Evolutionary conservation across 2,113 vertebrate genomes (phyloP), one percentile per base, ranked within the genome.

Genomic region (Podiceps cristatus): DNA sequence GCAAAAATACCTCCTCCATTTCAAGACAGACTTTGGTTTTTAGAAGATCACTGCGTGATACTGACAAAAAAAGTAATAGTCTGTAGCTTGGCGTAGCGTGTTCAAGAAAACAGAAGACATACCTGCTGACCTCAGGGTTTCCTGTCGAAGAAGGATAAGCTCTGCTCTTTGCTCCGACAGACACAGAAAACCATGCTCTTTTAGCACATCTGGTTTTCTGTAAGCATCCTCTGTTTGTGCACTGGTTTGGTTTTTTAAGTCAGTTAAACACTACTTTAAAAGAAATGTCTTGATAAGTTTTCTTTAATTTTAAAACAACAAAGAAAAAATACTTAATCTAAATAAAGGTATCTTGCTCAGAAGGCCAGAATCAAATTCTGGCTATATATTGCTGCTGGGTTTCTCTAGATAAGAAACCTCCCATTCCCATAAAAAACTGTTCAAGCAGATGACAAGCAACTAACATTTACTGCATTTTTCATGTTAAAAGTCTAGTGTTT

Each of bases 391-490:
- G 42, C 37, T 52, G 67, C 28, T 67, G 19, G 47, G 20, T 45
- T 92, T 86, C 50, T 50, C 72, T 82, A 64, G n/a, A 3, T 29
- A 81, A 76, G 35, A 56, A 89, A 53, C 20, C 22, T 58, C 69
- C 55, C 53, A n/a, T 81, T 75, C 10, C 50, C 68, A 81, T 11
- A 47, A 67, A 90, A 80, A 44, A 16, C 25, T 53, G 6, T 45
- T 90, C 80, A 85, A 91, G 88, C 17, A 92, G 55, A 68, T 29
- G 49, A 88, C 37, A 71, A 93, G 52, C 68, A 56, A 84, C 27
- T 72, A 89, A 76, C 25, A 77, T 62, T 13, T 11, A 69, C 50
- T 71, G 55, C 84, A 71, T 93, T 94, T 84, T 84, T 86, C 66
- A 82, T 33, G 28, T 11, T 52, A 49, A 40, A 89, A 75, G 77